phyloP scores from a whole-genome alignment of 2,113 vertebrate species.

The Chaenogobius annularis region DNA sequence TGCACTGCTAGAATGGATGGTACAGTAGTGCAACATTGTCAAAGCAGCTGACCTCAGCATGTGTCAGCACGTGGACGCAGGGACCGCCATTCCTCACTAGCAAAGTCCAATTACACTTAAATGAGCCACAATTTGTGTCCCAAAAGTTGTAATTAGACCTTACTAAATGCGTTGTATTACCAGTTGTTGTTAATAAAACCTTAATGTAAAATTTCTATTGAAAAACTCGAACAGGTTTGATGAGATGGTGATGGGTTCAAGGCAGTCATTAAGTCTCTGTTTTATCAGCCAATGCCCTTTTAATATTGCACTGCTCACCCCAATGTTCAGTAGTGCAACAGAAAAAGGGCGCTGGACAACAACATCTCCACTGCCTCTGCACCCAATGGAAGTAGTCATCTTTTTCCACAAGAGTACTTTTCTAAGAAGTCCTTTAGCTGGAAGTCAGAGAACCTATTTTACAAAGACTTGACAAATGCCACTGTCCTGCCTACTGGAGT shows the following conservation, averaged over 20 bases:
- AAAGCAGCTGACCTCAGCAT: conserved; percentile 93
- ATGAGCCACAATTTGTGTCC: conserved; percentile 25
- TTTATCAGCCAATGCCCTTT: conserved; percentile 97
- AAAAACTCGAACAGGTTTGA: conserved; percentile 3
- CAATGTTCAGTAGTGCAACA: conserved; percentile 95
- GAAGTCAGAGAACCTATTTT: conserved; percentile 7
- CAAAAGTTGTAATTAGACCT: conserved; percentile 2
- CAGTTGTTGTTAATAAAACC: background rate
- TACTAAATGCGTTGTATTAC: background rate
- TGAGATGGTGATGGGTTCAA: conserved; percentile 71
- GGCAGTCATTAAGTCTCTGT: conserved; percentile 75
- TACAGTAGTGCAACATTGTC: conserved; percentile 99
- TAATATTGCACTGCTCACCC: conserved; percentile 98
- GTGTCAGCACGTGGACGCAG: conserved; percentile 69
- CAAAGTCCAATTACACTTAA: conserved; percentile 45
- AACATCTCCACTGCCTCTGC: conserved; percentile 62
- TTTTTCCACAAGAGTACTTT: conserved; percentile 12
- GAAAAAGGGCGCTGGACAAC: conserved; percentile 95
- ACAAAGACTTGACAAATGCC: conserved; percentile 15
- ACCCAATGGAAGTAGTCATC: conserved; percentile 24
- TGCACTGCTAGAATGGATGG: conserved; percentile 96
- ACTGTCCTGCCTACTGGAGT: conserved; percentile 36
- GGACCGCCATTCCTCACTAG: conserved; percentile 64
- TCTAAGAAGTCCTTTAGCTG: conserved; percentile 8
- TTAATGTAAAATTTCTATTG: background rate